Evolutionary conservation across 2,113 vertebrate genomes (phyloP).

Genomic region (Microcebus lehilahytsara): DNA sequence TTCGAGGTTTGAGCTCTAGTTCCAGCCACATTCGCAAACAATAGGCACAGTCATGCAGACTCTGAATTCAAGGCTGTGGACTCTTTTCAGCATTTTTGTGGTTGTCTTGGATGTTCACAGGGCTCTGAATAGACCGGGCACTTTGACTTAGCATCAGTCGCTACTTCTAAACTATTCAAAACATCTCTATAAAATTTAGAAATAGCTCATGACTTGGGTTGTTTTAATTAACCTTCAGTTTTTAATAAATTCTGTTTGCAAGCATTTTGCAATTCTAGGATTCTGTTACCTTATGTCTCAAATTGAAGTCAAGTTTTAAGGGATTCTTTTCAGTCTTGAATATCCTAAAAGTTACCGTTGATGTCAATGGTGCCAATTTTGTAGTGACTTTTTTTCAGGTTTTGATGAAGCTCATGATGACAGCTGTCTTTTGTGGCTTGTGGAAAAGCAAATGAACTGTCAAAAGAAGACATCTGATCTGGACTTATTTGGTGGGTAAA

Average conservation of each 20-base stretch:
- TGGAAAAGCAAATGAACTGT: slow-evolving; percentile 57
- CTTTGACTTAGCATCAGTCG: slow-evolving; percentile 19
- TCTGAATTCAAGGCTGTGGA: slow-evolving; percentile 25
- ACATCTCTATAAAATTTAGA: slow-evolving; percentile 56
- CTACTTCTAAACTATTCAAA: slow-evolving; percentile 39
- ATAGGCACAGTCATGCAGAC: neutral
- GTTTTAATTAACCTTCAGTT: slow-evolving; percentile 65
- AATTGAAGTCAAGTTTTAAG: slow-evolving; percentile 31
- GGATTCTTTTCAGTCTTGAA: slow-evolving; percentile 12
- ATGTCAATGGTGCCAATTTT: neutral
- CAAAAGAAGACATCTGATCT: slow-evolving; percentile 71
- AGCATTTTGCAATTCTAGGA: slow-evolving; percentile 12
- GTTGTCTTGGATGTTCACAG: neutral
- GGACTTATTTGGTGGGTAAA: slow-evolving; percentile 72
- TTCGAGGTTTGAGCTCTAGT: neutral
- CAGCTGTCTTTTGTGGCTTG: slow-evolving; percentile 47
- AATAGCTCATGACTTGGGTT: neutral
- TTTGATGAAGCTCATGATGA: slow-evolving; percentile 54
- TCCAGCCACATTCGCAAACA: slow-evolving; percentile 30
- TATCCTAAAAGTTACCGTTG: slow-evolving; percentile 4
- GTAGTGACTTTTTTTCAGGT: slow-evolving; percentile 23
- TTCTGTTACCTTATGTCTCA: slow-evolving; percentile 23
- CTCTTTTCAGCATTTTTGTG: slow-evolving; percentile 56
- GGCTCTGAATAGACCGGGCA: neutral
- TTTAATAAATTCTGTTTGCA: slow-evolving; percentile 46